Conservation (phyloP, 2,888 invertebrate genomes). For the Chymomyza procnemis region DNA sequence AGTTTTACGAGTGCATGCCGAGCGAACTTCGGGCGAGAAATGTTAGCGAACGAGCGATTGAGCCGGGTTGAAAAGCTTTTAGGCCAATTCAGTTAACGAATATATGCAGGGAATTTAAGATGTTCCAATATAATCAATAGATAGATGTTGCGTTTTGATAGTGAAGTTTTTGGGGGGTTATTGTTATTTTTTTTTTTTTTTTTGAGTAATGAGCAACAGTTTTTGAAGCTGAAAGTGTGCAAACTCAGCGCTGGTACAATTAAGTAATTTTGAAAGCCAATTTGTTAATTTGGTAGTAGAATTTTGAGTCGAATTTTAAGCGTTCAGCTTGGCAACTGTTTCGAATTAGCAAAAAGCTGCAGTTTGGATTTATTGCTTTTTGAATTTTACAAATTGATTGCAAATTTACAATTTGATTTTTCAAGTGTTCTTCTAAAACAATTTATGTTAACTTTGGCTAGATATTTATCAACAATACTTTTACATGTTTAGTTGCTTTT, state of each 20-base stretch:
- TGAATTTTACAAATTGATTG: neutral
- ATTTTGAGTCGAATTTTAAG: slow-evolving; percentile 21
- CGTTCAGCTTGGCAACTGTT: slow-evolving; percentile 25
- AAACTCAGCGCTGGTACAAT: slow-evolving; percentile 25
- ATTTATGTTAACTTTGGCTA: no score
- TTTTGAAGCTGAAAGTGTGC: slow-evolving; percentile 6
- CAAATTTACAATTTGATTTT: no score
- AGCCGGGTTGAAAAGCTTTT: slow-evolving; percentile 23
- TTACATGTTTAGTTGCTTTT: no score
- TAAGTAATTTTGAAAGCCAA: neutral
- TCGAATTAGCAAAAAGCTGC: neutral
- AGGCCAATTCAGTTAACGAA: slow-evolving; percentile 29
- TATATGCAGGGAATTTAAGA: slow-evolving; percentile 2
- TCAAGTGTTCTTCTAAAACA: no score
- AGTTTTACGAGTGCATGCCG: slow-evolving; percentile 55
- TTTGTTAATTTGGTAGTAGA: neutral
- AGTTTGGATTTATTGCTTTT: neutral
- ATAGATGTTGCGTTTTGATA: slow-evolving; percentile 15
- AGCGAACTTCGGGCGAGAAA: slow-evolving; percentile 27
- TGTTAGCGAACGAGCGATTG: slow-evolving; percentile 34
- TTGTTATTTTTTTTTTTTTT: no score
- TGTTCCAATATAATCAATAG: neutral
- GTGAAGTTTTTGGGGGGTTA: slow-evolving; percentile 46
- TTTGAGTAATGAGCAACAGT: slow-evolving; percentile 18
- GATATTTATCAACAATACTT: no score